A percentile compares a stretch with the other conserved stretches of the same genome.
These are phyloP conservation scores for Nemapogon koenigi DNA, from an alignment of 2,888 invertebrate genomes.

Conservation along the genomic window DNA sequence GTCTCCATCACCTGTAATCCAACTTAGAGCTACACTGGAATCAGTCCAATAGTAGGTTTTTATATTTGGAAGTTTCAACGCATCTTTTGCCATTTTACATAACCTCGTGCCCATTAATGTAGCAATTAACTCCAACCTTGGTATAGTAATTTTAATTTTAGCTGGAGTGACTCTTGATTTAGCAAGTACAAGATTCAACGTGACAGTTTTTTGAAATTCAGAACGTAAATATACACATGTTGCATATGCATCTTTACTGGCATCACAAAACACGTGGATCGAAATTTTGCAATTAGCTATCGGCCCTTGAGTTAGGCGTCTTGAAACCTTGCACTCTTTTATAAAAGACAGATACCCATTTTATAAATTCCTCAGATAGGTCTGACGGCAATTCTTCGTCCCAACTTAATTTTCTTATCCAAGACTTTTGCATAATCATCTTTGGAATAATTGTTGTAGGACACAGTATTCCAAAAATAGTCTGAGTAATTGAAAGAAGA, in stretches of 20 bases:
- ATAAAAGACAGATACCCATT: background rate
- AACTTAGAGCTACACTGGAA: background rate
- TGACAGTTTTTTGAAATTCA: background rate
- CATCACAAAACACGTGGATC: conserved; percentile 9
- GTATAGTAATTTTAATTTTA: conserved; percentile 7
- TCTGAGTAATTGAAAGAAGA: conserved; percentile 12
- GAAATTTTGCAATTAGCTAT: background rate
- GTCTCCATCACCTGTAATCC: conserved; percentile 1
- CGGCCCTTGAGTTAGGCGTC: background rate
- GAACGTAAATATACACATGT: conserved; percentile 6
- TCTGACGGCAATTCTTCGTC: conserved; percentile 10
- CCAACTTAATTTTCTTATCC: conserved; percentile 12
- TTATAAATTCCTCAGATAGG: background rate
- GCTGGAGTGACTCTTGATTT: conserved; percentile 4
- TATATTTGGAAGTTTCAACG: background rate
- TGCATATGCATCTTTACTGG: conserved; percentile 2
- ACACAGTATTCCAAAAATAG: conserved; percentile 12
- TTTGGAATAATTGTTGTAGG: conserved; percentile 15
- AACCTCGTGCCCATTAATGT: conserved; percentile 2
- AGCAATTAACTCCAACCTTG: conserved; percentile 4
- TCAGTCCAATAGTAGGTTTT: conserved; percentile 5
- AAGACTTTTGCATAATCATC: conserved; percentile 14
- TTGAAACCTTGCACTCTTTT: background rate
- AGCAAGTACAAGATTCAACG: conserved; percentile 1
- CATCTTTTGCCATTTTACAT: background rate